Evolutionary conservation across 2,888 invertebrate species (phyloP).

Genomic region (Choristoneura rosaceana): DNA sequence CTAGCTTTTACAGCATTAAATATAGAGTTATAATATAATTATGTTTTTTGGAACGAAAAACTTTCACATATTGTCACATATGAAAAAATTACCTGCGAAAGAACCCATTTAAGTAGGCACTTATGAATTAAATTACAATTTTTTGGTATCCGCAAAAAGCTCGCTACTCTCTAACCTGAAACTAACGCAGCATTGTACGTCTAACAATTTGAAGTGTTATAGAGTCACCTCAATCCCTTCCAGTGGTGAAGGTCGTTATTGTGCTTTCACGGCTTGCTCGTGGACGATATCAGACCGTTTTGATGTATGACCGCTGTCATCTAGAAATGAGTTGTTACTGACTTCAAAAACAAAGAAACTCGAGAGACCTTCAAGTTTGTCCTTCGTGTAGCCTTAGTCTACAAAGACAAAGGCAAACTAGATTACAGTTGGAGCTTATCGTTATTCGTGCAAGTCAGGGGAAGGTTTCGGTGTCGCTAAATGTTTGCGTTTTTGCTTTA

Average conservation of each 20-base stretch:
- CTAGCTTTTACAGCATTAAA: too few species aligned
- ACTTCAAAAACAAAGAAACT: slow-evolving; percentile 18
- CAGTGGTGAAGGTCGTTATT: slow-evolving; percentile 14
- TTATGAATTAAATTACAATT: too few species aligned
- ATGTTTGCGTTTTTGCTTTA: slow-evolving; percentile 6
- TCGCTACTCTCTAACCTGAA: too few species aligned
- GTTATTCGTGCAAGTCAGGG: neutral
- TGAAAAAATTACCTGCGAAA: too few species aligned
- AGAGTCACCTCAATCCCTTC: neutral
- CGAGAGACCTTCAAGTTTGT: slow-evolving; percentile 13
- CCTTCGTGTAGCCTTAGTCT: slow-evolving; percentile 13
- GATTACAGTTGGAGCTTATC: slow-evolving; percentile 11
- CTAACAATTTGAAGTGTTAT: neutral
- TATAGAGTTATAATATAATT: too few species aligned
- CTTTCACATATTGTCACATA: too few species aligned
- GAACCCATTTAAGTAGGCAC: too few species aligned
- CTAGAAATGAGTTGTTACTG: slow-evolving; percentile 8
- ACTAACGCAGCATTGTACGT: slow-evolving; percentile 3
- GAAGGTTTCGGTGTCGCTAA: neutral
- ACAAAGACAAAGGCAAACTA: slow-evolving; percentile 2
- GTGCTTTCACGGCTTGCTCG: slow-evolving; percentile 27
- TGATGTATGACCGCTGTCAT: slow-evolving; percentile 43
- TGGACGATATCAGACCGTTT: slow-evolving; percentile 42
- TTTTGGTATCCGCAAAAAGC: neutral
- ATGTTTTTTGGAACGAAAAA: too few species aligned